phyloP scores from a whole-genome alignment of 2,888 invertebrate genomes.

The Piscicola geometra region DNA sequence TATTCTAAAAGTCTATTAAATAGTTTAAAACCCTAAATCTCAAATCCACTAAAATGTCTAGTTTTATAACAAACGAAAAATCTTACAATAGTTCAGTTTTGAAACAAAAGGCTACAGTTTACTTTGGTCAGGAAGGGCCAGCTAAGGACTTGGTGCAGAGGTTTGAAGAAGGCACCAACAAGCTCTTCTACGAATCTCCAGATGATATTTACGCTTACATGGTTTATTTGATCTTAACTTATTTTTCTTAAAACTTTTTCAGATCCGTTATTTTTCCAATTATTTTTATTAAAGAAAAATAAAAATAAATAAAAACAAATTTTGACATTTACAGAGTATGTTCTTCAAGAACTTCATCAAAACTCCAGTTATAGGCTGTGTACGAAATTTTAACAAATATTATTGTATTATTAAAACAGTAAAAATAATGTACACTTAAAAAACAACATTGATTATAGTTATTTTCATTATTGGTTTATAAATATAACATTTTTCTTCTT shows the following conservation, averaged over 20 bases:
- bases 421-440: no score
- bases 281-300: neutral
- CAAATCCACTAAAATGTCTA: neutral
- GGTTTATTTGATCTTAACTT: neutral
- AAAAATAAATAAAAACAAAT: neutral
- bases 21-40: neutral
- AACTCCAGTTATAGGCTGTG: neutral
- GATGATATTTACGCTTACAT: conserved; percentile 27
- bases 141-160: conserved; percentile 10
- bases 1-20: no score
- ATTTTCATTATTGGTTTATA: no score
- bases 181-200: conserved; percentile 26
- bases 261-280: no score
- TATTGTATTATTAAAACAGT: no score
- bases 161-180: conserved; percentile 24
- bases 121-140: conserved; percentile 27
- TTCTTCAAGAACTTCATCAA: neutral
- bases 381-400: neutral
- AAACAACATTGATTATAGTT: no score
- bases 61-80: neutral
- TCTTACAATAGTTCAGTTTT: conserved; percentile 3
- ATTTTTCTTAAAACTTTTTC: neutral
- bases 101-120: conserved; percentile 8
- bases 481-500: neutral
- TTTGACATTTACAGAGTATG: neutral